phyloP scores from a whole-genome alignment of 2,888 invertebrate species.

The Caprella mutica region DNA sequence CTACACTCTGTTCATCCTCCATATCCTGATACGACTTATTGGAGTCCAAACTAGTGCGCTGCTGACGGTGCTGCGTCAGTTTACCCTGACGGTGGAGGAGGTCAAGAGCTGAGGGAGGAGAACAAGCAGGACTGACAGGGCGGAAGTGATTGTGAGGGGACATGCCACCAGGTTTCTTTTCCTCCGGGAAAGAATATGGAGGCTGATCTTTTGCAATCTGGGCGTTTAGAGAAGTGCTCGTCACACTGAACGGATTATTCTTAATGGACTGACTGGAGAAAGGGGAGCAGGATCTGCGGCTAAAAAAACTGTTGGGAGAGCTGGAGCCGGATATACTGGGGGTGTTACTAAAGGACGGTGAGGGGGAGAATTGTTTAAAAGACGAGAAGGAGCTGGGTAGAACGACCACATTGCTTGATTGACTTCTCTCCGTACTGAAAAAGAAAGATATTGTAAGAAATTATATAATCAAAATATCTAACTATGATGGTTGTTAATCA shows the following conservation, averaged over 20 bases:
- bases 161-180: background rate
- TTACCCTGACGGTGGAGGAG: background rate
- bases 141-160: constrained; percentile 31
- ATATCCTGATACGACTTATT: constrained; percentile 9
- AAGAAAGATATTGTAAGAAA: too few species aligned
- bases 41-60: background rate
- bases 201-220: too few species aligned
- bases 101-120: constrained; percentile 22
- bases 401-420: too few species aligned
- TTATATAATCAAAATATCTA: too few species aligned
- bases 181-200: background rate
- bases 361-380: background rate
- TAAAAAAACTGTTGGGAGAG: background rate
- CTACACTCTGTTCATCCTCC: too few species aligned
- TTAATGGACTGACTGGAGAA: background rate
- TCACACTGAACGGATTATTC: constrained; percentile 7
- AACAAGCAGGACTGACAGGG: constrained; percentile 30
- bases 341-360: background rate
- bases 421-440: too few species aligned
- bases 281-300: background rate
- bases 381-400: constrained; percentile 6
- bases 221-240: background rate
- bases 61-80: background rate
- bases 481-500: too few species aligned
- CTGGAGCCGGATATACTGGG: background rate